A percentile compares a stretch with the other conserved stretches of the same genome.
Conservation (phyloP, 1,140 invertebrate genomes). For the Piezodorus guildinii region DNA sequence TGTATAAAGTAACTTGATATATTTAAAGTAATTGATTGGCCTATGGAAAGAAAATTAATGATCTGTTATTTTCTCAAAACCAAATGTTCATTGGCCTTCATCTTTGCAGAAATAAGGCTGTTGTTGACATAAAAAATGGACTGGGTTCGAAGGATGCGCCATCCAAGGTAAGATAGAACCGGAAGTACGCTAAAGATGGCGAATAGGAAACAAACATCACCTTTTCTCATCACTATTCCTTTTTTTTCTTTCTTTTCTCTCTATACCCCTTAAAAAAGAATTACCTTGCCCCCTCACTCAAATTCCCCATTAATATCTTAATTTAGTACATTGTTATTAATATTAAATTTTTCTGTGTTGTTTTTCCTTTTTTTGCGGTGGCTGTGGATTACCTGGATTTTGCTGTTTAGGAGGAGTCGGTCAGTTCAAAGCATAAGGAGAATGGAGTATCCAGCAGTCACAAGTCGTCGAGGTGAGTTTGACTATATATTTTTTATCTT, state of each 20-base stretch:
- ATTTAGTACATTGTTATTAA: slow-evolving; percentile 29
- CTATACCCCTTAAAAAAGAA: neutral
- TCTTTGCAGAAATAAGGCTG: slow-evolving; percentile 26
- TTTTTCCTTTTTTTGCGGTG: slow-evolving; percentile 39
- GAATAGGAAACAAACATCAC: slow-evolving; percentile 7
- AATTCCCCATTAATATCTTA: neutral
- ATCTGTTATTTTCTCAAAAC: slow-evolving; percentile 6
- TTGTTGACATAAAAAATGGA: slow-evolving; percentile 19
- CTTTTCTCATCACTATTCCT: slow-evolving; percentile 5
- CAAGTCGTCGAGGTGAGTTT: slow-evolving; percentile 25
- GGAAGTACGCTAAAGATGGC: slow-evolving; percentile 12
- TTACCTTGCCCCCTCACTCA: neutral
- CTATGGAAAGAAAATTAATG: slow-evolving; percentile 12
- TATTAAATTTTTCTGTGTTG: slow-evolving; percentile 35
- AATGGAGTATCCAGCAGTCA: slow-evolving; percentile 40
- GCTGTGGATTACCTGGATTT: slow-evolving; percentile 44
- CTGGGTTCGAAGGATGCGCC: slow-evolving; percentile 19
- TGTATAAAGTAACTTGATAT: no score
- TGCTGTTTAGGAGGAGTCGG: slow-evolving; percentile 52
- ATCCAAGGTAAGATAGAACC: slow-evolving; percentile 22
- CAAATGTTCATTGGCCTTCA: slow-evolving; percentile 25
- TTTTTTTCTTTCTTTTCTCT: neutral
- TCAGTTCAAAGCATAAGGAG: slow-evolving; percentile 42
- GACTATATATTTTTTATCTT: neutral
- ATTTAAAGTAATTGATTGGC: neutral